Evolutionary conservation across 2,888 invertebrate species (phyloP).

Genomic region (Heterodera filipjevi): DNA sequence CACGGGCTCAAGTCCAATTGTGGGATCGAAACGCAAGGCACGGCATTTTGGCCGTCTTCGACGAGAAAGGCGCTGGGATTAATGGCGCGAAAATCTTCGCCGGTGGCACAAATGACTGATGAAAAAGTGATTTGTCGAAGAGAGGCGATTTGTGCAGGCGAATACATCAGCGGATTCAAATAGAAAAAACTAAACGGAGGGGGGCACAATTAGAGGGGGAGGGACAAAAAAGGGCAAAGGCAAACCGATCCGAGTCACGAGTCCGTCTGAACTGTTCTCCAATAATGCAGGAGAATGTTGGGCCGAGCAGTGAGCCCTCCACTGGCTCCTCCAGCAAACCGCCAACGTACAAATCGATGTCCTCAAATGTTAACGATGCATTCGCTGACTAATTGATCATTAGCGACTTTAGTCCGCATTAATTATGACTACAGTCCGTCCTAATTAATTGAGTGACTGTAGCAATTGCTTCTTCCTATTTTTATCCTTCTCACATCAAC

Average conservation of each 20-base stretch:
- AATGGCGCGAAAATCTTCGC: conserved; percentile 42
- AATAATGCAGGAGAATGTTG: conserved; percentile 68
- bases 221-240: background rate
- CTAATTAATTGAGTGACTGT: background rate
- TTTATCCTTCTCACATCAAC: background rate
- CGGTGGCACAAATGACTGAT: conserved; percentile 44
- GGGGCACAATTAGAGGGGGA: background rate
- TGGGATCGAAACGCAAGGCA: conserved; percentile 54
- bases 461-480: background rate
- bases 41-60: conserved; percentile 44
- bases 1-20: conserved; percentile 53
- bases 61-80: conserved; percentile 44
- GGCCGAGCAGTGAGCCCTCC: conserved; percentile 67
- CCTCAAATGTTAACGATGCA: background rate
- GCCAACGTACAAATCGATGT: conserved; percentile 69
- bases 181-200: conserved; percentile 51
- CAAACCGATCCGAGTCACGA: conserved; percentile 68
- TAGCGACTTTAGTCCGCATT: background rate
- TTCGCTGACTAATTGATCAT: background rate
- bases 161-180: conserved; percentile 54
- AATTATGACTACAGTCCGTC: too few relatives aligned
- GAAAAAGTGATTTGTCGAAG: conserved; percentile 38
- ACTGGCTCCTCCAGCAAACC: conserved; percentile 68
- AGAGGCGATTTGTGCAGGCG: conserved; percentile 48
- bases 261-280: conserved; percentile 68